These are phyloP conservation scores for Neocrepidodera transversa DNA, from an alignment of 2,888 invertebrate genomes.

Conservation along the genomic window DNA sequence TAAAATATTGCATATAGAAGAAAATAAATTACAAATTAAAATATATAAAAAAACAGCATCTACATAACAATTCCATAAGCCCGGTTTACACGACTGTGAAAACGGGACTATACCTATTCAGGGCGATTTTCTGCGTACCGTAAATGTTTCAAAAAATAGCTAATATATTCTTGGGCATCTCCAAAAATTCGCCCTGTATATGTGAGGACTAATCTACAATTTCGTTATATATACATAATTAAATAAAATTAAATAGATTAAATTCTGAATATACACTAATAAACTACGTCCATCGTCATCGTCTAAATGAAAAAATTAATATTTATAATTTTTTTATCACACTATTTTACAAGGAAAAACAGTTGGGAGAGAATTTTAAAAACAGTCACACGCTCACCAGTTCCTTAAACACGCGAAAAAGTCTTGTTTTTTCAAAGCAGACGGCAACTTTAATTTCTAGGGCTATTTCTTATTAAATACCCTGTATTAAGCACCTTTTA, in stretches of 20 bases:
- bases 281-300: constrained; percentile 25
- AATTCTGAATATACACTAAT: constrained; percentile 5
- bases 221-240: background rate
- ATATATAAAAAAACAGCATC: background rate
- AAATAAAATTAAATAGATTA: too few relatives aligned
- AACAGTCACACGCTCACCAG: constrained; percentile 13
- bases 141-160: too few relatives aligned
- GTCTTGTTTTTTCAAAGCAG: too few relatives aligned
- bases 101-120: too few relatives aligned
- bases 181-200: background rate
- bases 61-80: background rate
- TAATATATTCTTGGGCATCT: background rate
- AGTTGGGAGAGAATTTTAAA: constrained; percentile 1
- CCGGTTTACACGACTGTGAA: too few relatives aligned
- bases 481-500: too few relatives aligned
- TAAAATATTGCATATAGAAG: too few relatives aligned
- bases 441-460: too few relatives aligned
- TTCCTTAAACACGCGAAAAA: background rate
- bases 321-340: constrained; percentile 14
- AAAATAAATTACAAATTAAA: too few relatives aligned
- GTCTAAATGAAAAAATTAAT: background rate
- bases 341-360: constrained; percentile 16
- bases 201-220: too few relatives aligned
- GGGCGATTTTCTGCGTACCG: too few relatives aligned
- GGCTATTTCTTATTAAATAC: too few relatives aligned